These are phyloP conservation scores for Silurus asotus DNA, from an alignment of 2,113 vertebrate genomes.

Conservation along the genomic window DNA sequence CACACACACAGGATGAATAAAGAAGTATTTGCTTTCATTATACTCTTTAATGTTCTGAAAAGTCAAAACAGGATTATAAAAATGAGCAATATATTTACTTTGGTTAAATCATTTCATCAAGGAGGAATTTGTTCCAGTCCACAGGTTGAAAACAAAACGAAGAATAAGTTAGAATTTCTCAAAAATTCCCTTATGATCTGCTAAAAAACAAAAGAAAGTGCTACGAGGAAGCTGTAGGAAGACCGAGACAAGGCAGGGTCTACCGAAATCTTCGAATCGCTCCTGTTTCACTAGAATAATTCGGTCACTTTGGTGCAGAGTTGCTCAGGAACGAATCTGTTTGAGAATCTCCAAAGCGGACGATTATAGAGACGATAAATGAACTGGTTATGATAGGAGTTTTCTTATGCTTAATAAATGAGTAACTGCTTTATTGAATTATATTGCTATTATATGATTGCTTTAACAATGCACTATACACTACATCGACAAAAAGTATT, in stretches of 20 bases:
- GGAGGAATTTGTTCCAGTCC: constrained; percentile 7
- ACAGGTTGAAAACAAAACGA: background rate
- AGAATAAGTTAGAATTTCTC: constrained; percentile 1
- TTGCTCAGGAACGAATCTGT: background rate
- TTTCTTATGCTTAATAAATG: background rate
- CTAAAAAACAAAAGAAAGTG: constrained; percentile 18
- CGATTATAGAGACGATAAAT: background rate
- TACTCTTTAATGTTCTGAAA: constrained; percentile 42
- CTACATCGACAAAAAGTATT: no score
- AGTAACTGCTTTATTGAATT: background rate
- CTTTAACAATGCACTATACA: background rate
- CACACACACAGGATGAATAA: background rate
- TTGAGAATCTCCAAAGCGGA: background rate
- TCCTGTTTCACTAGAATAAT: background rate
- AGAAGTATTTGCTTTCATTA: background rate
- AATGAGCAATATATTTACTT: constrained; percentile 38
- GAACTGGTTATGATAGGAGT: background rate
- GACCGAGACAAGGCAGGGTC: background rate
- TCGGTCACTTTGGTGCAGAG: background rate
- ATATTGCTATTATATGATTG: background rate
- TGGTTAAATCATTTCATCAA: constrained; percentile 38
- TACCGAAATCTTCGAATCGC: background rate
- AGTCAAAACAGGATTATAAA: constrained; percentile 6
- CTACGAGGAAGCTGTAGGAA: background rate
- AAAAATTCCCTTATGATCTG: background rate